phyloP scores from a whole-genome alignment of 2,797 vertebrate species.

The Amniataba percoides region DNA sequence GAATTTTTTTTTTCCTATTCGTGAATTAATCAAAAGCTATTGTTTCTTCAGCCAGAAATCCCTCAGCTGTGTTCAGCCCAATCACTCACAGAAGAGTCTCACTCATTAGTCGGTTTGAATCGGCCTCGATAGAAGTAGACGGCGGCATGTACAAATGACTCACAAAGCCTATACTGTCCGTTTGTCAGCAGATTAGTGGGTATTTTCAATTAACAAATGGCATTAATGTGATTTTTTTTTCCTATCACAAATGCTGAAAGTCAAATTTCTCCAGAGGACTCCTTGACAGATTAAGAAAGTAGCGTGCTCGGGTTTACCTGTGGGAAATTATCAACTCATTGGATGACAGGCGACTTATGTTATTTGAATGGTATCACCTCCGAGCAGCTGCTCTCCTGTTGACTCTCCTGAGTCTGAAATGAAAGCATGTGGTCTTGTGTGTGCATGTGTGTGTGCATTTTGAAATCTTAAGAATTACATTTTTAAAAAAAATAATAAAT shows the following conservation, averaged over 20 bases:
- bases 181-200: constrained; percentile 18
- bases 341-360: constrained; percentile 72
- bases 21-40: not conserved
- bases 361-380: constrained; percentile 79
- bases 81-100: not conserved
- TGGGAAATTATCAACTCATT: constrained; percentile 76
- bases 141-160: not conserved
- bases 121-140: not conserved
- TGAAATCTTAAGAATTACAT: constrained; percentile 34
- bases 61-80: not conserved
- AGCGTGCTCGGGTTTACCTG: constrained; percentile 68
- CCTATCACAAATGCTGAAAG: constrained; percentile 48
- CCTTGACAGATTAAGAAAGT: constrained; percentile 72
- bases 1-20: not conserved
- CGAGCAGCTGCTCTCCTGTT: constrained; percentile 72
- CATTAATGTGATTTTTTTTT: constrained; percentile 46
- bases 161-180: not conserved
- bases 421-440: constrained; percentile 25
- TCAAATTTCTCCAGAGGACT: constrained; percentile 59
- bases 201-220: constrained; percentile 55
- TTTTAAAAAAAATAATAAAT: constrained; percentile 8
- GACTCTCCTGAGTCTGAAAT: constrained; percentile 58
- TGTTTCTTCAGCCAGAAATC: not conserved
- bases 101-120: not conserved
- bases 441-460: constrained; percentile 16